Base-by-base conservation (phyloP, 2,797 vertebrate genomes). In the Triplophysa yarkandensis region DNA sequence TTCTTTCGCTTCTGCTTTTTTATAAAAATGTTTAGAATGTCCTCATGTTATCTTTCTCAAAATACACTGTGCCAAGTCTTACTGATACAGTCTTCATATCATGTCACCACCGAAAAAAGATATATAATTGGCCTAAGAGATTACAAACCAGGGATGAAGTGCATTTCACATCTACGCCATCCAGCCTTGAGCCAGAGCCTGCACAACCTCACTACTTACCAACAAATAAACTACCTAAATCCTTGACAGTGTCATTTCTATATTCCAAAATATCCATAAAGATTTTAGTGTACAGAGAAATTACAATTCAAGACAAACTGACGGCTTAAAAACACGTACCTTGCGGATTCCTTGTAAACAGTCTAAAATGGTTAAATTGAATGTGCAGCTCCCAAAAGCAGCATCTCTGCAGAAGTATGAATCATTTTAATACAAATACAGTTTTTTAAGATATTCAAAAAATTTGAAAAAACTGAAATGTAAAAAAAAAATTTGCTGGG, bases 331-430 rank as follows among this genome's bases (percentile, higher is more conserved):
- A 0, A 16, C 10, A 32, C 71, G 89, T 92, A 96, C 96, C 95
- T 96, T 97, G 75, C 88, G 90, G 85, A 98, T 87, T 80, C 95
- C 95, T 82, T 96, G 94, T 83, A 98, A 90, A 85, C 95, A 97
- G 87, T 96, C 92, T 17, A 97, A 90, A 83, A 98, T 90, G 0
- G 93, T 93, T 71, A 97, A 93, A 82, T 91, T 93, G 83, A 95
- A 98, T 6, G 91, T 92, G 86, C 91, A 93, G 69, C 88, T 94
- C 78, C 95, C 95, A 79, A 93, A 94, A 4, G 93, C 95, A 82
- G 95, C 95, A 79, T 98, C 95, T 90, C 95, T 94, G 77, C 0
- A 72, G 58, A 27, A 17, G 66, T 17, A 64, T 55, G 6, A 1
- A 62, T 5, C 3, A 27, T 17, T 34, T 13, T 7, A 25, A 28